These are phyloP conservation scores for Paratilapia polleni DNA, from an alignment of 2,113 vertebrate genomes.

Conservation along the genomic window DNA sequence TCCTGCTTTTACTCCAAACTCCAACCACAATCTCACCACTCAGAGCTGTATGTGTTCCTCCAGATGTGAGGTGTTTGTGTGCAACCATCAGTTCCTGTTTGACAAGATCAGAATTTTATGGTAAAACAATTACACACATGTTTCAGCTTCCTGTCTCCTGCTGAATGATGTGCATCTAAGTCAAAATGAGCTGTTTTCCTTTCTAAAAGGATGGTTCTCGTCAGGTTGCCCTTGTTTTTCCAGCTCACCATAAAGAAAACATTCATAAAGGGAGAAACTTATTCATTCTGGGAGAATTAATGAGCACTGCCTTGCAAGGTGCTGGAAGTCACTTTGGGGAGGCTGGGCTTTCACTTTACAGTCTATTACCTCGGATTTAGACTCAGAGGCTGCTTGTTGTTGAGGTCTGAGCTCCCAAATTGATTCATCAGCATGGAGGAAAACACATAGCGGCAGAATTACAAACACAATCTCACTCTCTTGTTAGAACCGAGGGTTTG, in stretches of 20 bases:
- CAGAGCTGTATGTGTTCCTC: not conserved
- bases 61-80: not conserved
- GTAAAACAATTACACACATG: not conserved
- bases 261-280: not conserved
- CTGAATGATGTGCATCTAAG: not conserved
- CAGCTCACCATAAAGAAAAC: not conserved
- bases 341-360: slow-evolving; percentile 25
- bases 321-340: slow-evolving; percentile 37
- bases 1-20: not conserved
- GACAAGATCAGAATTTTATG: not conserved
- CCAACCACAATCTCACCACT: not conserved
- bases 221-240: slow-evolving; percentile 1
- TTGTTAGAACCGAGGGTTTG: slow-evolving; percentile 12
- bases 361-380: slow-evolving; percentile 34
- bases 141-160: not conserved
- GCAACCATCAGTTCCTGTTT: not conserved
- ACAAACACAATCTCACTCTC: slow-evolving; percentile 27
- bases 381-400: slow-evolving; percentile 27
- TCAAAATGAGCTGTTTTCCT: not conserved
- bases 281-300: slow-evolving; percentile 20
- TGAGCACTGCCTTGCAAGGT: slow-evolving; percentile 10
- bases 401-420: slow-evolving; percentile 10
- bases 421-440: slow-evolving; percentile 6
- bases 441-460: slow-evolving; percentile 15
- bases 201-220: not conserved